phyloP scores from a whole-genome alignment of 2,888 invertebrate species.

The Rhopalosiphum nymphaeae region DNA sequence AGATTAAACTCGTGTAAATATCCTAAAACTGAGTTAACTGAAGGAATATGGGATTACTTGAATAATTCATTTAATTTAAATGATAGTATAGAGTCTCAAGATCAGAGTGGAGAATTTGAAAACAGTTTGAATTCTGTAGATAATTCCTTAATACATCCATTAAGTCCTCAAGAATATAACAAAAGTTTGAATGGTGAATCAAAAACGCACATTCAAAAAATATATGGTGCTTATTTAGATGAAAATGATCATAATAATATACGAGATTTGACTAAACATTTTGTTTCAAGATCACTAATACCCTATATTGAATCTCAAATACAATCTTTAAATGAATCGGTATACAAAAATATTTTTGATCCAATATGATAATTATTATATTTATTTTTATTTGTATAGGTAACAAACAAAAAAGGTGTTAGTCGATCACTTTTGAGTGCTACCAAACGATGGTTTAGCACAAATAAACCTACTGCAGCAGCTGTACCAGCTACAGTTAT shows the following conservation, averaged over 20 bases:
- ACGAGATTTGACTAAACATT: slow-evolving; percentile 72
- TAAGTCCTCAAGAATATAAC: slow-evolving; percentile 74
- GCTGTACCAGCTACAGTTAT: slow-evolving; percentile 76
- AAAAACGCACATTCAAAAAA: slow-evolving; percentile 72
- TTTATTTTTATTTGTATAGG: slow-evolving; percentile 71
- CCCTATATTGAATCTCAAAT: slow-evolving; percentile 95
- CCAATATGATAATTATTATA: background rate
- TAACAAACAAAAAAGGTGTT: slow-evolving; percentile 90
- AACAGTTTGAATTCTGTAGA: slow-evolving; percentile 71
- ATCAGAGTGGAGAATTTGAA: slow-evolving; percentile 74
- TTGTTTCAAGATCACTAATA: slow-evolving; percentile 85
- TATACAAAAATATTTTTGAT: slow-evolving; percentile 70
- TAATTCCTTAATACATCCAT: slow-evolving; percentile 76
- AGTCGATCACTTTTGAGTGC: slow-evolving; percentile 93
- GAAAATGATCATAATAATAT: slow-evolving; percentile 68
- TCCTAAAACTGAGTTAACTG: slow-evolving; percentile 67
- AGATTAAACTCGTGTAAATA: slow-evolving; percentile 84
- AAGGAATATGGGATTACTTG: slow-evolving; percentile 43
- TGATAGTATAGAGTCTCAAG: slow-evolving; percentile 74
- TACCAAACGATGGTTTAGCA: slow-evolving; percentile 95
- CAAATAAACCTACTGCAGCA: slow-evolving; percentile 81
- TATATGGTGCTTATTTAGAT: slow-evolving; percentile 70
- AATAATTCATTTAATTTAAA: slow-evolving; percentile 68
- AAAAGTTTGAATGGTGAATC: slow-evolving; percentile 65
- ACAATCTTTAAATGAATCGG: slow-evolving; percentile 81